Conservation (phyloP, 1,140 invertebrate species). For the Hestina assimilis region DNA sequence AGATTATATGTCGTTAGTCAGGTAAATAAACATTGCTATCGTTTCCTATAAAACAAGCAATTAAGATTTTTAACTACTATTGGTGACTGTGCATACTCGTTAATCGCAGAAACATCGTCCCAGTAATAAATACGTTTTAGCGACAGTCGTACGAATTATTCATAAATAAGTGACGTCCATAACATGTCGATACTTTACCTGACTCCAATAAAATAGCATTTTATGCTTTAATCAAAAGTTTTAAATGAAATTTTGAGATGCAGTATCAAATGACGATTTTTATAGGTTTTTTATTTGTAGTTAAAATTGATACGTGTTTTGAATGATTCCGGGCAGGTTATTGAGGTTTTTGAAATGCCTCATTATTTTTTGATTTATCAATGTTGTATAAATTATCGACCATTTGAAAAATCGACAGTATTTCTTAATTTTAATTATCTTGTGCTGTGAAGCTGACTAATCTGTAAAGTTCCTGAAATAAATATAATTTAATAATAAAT, state of each 20-base stretch:
- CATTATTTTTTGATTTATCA: not conserved
- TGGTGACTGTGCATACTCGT: slow-evolving; percentile 43
- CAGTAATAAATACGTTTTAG: slow-evolving; percentile 37
- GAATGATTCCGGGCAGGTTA: not conserved
- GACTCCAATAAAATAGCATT: slow-evolving; percentile 1
- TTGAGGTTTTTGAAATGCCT: not conserved
- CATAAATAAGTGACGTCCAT: slow-evolving; percentile 3
- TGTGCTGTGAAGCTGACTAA: too few relatives aligned
- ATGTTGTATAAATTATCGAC: too few relatives aligned
- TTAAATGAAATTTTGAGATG: not conserved
- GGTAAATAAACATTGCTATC: slow-evolving; percentile 36
- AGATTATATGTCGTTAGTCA: too few relatives aligned
- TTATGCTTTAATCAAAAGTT: slow-evolving; percentile 17
- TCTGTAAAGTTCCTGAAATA: too few relatives aligned
- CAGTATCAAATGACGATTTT: slow-evolving; percentile 14
- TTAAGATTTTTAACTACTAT: slow-evolving; percentile 47
- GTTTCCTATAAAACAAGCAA: slow-evolving; percentile 44
- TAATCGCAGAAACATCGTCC: slow-evolving; percentile 48
- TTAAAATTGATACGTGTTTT: slow-evolving; percentile 1
- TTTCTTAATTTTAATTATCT: too few relatives aligned
- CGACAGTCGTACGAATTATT: slow-evolving; percentile 18
- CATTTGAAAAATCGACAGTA: too few relatives aligned
- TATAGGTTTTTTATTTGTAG: slow-evolving; percentile 14
- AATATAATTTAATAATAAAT: too few relatives aligned
- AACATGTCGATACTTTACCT: slow-evolving; percentile 4